Percentiles rank a stretch among this genome's conserved stretches.
These are phyloP conservation scores for Leucosticte australis DNA, from an alignment of 2,113 vertebrate species.

Conservation along the genomic window DNA sequence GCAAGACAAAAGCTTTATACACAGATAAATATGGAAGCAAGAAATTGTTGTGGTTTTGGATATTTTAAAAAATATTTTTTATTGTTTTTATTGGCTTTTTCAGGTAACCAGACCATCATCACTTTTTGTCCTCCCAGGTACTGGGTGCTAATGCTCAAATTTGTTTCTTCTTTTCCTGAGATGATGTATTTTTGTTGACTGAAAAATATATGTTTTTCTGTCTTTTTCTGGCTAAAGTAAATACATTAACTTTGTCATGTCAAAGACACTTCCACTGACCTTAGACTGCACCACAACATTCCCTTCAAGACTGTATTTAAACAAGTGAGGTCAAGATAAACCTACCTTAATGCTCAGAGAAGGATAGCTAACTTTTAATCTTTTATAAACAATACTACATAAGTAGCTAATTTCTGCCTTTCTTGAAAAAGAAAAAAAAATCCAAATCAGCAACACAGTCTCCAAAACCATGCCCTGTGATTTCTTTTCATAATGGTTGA, in stretches of 20 bases:
- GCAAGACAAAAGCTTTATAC: not conserved
- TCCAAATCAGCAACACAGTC: fast-evolving
- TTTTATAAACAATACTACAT: not conserved
- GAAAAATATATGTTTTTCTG: not conserved
- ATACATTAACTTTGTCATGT: not conserved
- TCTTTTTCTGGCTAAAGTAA: conserved; percentile 14
- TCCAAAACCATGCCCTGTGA: not conserved
- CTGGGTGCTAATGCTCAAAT: not conserved
- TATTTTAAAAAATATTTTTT: not conserved
- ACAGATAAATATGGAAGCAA: not conserved
- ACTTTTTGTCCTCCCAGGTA: not conserved
- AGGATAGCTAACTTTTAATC: not conserved
- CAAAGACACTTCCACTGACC: conserved; percentile 2
- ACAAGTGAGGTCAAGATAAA: conserved; percentile 26
- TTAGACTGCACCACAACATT: conserved; percentile 24
- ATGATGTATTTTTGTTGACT: not conserved
- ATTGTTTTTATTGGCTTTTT: not conserved
- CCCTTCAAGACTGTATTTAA: conserved; percentile 36
- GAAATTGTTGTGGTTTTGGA: not conserved
- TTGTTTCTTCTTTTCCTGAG: not conserved
- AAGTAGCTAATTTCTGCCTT: not conserved
- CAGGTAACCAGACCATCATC: not conserved
- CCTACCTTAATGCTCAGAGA: not conserved
- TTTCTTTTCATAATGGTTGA: not conserved
- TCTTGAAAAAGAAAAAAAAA: not conserved